A percentile compares a stretch with the other conserved stretches of the same genome.
Conservation (phyloP, 1,140 invertebrate genomes). For the Alviniconcha marisindica region DNA sequence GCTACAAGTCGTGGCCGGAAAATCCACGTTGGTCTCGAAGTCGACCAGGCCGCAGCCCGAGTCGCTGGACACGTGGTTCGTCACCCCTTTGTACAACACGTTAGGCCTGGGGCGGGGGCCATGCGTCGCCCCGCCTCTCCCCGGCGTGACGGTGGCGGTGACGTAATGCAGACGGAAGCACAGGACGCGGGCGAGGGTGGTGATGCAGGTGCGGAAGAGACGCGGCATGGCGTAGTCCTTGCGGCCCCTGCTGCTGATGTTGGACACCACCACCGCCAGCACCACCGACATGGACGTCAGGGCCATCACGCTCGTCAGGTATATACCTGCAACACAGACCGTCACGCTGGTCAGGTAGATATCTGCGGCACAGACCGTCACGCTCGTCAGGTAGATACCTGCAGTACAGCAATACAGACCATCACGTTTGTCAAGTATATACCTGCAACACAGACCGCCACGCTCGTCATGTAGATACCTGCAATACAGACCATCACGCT, state of each 20-base stretch:
- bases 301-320: slow-evolving; percentile 74
- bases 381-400: too few species aligned
- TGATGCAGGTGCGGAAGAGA: slow-evolving; percentile 46
- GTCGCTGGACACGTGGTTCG: slow-evolving; percentile 55
- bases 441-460: too few species aligned
- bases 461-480: too few species aligned
- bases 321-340: slow-evolving; percentile 68
- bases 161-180: slow-evolving; percentile 57
- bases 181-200: slow-evolving; percentile 51
- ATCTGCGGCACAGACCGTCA: too few species aligned
- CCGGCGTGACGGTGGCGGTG: slow-evolving; percentile 1
- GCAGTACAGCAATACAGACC: too few species aligned
- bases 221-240: slow-evolving; percentile 57
- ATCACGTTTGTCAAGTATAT: too few species aligned
- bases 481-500: too few species aligned
- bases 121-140: slow-evolving; percentile 30
- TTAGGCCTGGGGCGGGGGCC: background rate
- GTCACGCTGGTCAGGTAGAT: too few species aligned
- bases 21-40: slow-evolving; percentile 53
- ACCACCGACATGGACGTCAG: slow-evolving; percentile 75
- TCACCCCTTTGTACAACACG: slow-evolving; percentile 37
- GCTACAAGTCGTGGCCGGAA: background rate
- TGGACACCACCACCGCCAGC: slow-evolving; percentile 72
- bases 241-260: slow-evolving; percentile 60
- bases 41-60: slow-evolving; percentile 65